Conservation (phyloP, 2,888 invertebrate genomes). For the Hemithea aestivaria region DNA sequence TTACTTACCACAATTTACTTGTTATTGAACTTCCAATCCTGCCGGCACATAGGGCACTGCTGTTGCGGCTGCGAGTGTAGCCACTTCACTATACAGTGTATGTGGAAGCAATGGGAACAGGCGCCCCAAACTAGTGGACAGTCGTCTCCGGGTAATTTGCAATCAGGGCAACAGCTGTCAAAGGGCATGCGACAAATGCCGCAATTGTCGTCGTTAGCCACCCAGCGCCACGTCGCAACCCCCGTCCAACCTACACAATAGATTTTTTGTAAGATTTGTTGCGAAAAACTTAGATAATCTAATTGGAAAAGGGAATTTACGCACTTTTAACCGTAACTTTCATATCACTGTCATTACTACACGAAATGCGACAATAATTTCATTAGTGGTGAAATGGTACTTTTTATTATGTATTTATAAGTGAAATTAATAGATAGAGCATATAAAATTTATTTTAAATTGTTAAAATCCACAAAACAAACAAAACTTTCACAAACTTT, state of each 20-base stretch:
- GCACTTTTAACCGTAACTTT: conserved; percentile 82
- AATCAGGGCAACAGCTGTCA: conserved; percentile 98
- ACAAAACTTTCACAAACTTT: too few relatives aligned
- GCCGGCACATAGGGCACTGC: conserved; percentile 98
- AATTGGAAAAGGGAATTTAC: conserved; percentile 31
- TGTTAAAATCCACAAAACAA: too few relatives aligned
- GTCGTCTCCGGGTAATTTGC: conserved; percentile 98
- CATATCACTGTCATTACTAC: conserved; percentile 54
- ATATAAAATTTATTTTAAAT: too few relatives aligned
- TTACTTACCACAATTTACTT: conserved; percentile 60
- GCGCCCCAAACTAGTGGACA: conserved; percentile 99
- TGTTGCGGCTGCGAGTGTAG: conserved; percentile 95
- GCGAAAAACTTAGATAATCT: too few relatives aligned
- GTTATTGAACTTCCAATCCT: conserved; percentile 98
- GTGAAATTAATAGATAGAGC: too few relatives aligned
- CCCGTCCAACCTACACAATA: conserved; percentile 89
- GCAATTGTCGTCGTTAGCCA: conserved; percentile 99
- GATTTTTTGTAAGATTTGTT: too few relatives aligned
- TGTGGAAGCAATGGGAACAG: conserved; percentile 99
- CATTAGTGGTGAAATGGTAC: too few relatives aligned
- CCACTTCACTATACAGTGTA: conserved; percentile 99
- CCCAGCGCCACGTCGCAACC: conserved; percentile 99
- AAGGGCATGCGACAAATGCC: conserved; percentile 99
- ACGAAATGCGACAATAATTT: too few relatives aligned
- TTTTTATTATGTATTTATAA: too few relatives aligned